Evolutionary conservation across 2,113 vertebrate species (phyloP).

Genomic region (Hemiprocne comata): DNA sequence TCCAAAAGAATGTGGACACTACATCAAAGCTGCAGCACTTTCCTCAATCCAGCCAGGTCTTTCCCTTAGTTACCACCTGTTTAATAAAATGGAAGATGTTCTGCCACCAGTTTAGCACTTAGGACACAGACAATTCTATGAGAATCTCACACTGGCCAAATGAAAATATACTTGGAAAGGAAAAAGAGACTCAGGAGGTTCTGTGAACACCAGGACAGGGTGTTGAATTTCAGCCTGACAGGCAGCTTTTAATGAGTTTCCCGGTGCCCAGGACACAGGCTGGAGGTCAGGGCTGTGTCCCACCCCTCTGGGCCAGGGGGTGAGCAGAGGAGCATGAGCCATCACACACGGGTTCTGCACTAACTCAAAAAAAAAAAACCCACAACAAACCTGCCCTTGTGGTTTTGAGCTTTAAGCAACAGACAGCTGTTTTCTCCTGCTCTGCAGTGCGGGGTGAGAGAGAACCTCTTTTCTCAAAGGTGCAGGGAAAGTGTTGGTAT

Average conservation of each 20-base stretch:
- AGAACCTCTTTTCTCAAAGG: not conserved
- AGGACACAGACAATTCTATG: not conserved
- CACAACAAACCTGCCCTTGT: no score
- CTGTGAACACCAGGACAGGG: not conserved
- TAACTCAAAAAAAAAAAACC: not conserved
- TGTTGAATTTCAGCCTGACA: not conserved
- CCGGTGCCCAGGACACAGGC: not conserved
- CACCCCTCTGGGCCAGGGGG: accelerated
- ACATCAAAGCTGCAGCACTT: not conserved
- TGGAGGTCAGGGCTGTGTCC: not conserved
- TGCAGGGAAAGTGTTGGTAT: not conserved
- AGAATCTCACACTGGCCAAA: not conserved
- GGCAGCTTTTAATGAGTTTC: not conserved
- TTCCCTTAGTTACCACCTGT: not conserved
- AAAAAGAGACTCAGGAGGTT: not conserved
- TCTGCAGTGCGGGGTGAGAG: not conserved
- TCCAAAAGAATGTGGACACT: not conserved
- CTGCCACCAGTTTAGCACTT: not conserved
- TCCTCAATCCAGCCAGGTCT: accelerated
- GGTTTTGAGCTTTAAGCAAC: conserved; percentile 10
- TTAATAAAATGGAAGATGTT: not conserved
- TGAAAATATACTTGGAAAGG: not conserved
- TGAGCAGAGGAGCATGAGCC: not conserved
- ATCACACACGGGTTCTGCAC: not conserved
- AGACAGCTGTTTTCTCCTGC: not conserved